These are phyloP conservation scores for Bombus confusus DNA, from an alignment of 1,140 invertebrate genomes.

Conservation along the genomic window DNA sequence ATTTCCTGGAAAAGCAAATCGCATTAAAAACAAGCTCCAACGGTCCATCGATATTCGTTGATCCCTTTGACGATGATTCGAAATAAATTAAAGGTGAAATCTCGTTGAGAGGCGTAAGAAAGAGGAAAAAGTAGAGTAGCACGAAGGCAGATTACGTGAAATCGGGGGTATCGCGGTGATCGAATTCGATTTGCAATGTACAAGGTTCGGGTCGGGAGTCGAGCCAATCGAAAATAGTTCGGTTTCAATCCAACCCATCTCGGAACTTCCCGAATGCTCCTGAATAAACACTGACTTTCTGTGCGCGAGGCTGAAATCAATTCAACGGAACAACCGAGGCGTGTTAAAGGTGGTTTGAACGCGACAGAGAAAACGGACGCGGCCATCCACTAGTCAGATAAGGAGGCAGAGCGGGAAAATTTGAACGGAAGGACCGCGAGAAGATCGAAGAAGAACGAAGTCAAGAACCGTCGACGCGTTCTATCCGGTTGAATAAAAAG, in stretches of 20 bases:
- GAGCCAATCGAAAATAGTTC: conserved; percentile 68
- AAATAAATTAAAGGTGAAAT: not conserved
- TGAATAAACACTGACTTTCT: conserved; percentile 75
- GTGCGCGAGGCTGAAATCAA: conserved; percentile 59
- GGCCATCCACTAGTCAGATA: not conserved
- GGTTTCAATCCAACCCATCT: conserved; percentile 72
- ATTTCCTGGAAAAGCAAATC: not conserved
- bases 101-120: conserved; percentile 1
- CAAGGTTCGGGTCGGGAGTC: conserved; percentile 36
- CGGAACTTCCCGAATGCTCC: conserved; percentile 47
- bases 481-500: conserved; percentile 33
- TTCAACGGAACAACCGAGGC: conserved; percentile 63
- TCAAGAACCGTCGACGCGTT: not conserved
- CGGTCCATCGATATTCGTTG: not conserved
- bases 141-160: conserved; percentile 38
- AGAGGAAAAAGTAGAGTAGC: not conserved
- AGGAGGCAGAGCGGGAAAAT: conserved; percentile 32
- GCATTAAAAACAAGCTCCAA: not conserved
- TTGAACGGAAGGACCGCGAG: conserved; percentile 37
- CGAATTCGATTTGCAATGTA: conserved; percentile 70
- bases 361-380: conserved; percentile 4
- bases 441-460: not conserved
- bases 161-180: conserved; percentile 52
- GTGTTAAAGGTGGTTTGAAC: conserved; percentile 57
- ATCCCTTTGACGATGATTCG: not conserved